Evolutionary conservation across 2,113 vertebrate species (phyloP).

Genomic region (Cricetomys ansorgei): DNA sequence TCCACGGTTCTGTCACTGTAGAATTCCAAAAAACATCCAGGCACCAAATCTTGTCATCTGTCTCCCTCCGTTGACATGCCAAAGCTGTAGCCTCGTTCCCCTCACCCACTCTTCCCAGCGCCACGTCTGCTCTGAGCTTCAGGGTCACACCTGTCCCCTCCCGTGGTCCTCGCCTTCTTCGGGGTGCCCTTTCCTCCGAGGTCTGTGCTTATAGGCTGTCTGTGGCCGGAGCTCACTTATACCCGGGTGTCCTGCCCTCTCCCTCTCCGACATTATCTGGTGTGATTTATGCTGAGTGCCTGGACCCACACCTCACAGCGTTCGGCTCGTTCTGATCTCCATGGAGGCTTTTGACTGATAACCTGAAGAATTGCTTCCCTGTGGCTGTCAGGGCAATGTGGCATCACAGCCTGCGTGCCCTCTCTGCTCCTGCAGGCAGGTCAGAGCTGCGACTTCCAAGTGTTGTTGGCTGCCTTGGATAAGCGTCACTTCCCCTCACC

Average conservation of each 20-base stretch:
- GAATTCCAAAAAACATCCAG: not conserved
- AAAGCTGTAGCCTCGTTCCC: not conserved
- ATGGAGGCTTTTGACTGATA: conserved; percentile 73
- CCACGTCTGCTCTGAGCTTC: fast-evolving
- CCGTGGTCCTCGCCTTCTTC: fast-evolving
- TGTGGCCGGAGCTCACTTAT: conserved; percentile 1
- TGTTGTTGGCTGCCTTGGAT: not conserved
- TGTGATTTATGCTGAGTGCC: conserved; percentile 41
- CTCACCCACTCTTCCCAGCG: not conserved
- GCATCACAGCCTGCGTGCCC: not conserved
- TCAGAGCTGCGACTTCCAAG: not conserved
- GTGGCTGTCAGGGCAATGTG: conserved; percentile 36
- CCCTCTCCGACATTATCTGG: not conserved
- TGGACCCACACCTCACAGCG: conserved; percentile 57
- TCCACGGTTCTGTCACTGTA: not conserved
- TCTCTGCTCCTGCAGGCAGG: not conserved
- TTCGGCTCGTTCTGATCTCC: conserved; percentile 61
- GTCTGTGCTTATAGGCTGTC: not conserved
- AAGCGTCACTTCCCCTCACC: not conserved
- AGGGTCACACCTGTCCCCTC: fast-evolving
- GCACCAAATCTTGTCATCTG: not conserved
- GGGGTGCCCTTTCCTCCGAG: not conserved
- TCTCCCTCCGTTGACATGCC: not conserved
- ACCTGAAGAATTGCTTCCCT: conserved; percentile 49
- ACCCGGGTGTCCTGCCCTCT: not conserved